Conservation (phyloP, 2,888 invertebrate species). For the Gymnosoma rotundatum region DNA sequence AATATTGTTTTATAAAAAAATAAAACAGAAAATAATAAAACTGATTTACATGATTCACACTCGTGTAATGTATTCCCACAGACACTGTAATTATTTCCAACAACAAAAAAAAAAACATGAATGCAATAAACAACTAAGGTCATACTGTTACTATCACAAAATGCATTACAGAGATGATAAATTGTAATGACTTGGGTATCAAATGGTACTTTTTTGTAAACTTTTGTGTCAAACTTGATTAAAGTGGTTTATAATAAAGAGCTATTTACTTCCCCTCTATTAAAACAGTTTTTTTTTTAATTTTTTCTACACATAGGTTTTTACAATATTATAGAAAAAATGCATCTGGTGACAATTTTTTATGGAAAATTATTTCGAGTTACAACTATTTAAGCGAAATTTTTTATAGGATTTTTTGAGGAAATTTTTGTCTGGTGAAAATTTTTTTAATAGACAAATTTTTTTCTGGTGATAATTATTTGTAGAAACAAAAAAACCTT, state of each 20-base stretch:
- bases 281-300: no score
- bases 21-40: slow-evolving; percentile 18
- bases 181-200: background rate
- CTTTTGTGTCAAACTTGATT: background rate
- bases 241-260: background rate
- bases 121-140: slow-evolving; percentile 43
- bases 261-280: no score
- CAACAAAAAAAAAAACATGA: slow-evolving; percentile 44
- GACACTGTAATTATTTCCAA: slow-evolving; percentile 58
- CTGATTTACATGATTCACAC: slow-evolving; percentile 61
- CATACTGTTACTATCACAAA: slow-evolving; percentile 18
- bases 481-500: no score
- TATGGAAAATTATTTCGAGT: no score
- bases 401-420: no score
- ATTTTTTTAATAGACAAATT: no score
- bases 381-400: no score
- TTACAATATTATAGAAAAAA: no score
- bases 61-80: slow-evolving; percentile 60
- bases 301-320: no score
- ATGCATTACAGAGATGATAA: slow-evolving; percentile 2
- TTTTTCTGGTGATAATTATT: no score
- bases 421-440: no score
- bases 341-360: no score
- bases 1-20: slow-evolving; percentile 16
- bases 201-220: background rate